These are phyloP conservation scores for Mayetiola destructor DNA, from an alignment of 2,888 invertebrate species.

Conservation along the genomic window DNA sequence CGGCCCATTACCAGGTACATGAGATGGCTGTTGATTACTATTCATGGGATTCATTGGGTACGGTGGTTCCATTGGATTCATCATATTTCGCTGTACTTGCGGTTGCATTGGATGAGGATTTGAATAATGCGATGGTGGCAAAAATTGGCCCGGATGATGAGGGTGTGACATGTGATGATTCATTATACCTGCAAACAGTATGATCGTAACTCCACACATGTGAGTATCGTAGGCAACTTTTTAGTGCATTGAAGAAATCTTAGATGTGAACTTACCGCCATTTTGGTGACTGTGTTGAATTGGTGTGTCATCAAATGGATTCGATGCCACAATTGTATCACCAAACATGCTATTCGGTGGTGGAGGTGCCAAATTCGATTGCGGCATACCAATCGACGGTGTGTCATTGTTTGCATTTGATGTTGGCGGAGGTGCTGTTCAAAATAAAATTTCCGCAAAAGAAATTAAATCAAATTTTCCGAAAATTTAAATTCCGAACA, in stretches of 20 bases:
- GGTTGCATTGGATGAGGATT: conserved; percentile 3
- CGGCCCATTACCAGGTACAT: conserved; percentile 22
- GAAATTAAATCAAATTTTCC: not conserved
- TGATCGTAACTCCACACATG: too few relatives aligned
- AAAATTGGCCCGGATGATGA: conserved; percentile 27
- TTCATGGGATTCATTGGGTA: conserved; percentile 35
- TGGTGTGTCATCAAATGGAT: conserved; percentile 87
- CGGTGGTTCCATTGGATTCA: not conserved
- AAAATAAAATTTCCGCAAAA: not conserved
- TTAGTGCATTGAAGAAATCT: too few relatives aligned
- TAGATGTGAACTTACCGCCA: too few relatives aligned
- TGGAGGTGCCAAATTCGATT: conserved; percentile 39
- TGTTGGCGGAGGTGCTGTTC: not conserved
- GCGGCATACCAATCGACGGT: conserved; percentile 19
- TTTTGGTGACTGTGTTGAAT: too few relatives aligned
- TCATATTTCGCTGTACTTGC: not conserved
- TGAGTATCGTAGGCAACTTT: too few relatives aligned
- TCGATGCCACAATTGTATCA: conserved; percentile 85
- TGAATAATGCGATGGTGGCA: not conserved
- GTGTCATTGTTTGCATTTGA: conserved; percentile 1
- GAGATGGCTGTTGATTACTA: conserved; percentile 21
- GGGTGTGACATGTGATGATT: conserved; percentile 37
- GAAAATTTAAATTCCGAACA: not conserved
- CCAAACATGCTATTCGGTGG: conserved; percentile 78
- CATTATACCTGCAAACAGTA: too few relatives aligned